phyloP scores from a whole-genome alignment of 2,113 vertebrate genomes.

The Plectropomus leopardus region DNA sequence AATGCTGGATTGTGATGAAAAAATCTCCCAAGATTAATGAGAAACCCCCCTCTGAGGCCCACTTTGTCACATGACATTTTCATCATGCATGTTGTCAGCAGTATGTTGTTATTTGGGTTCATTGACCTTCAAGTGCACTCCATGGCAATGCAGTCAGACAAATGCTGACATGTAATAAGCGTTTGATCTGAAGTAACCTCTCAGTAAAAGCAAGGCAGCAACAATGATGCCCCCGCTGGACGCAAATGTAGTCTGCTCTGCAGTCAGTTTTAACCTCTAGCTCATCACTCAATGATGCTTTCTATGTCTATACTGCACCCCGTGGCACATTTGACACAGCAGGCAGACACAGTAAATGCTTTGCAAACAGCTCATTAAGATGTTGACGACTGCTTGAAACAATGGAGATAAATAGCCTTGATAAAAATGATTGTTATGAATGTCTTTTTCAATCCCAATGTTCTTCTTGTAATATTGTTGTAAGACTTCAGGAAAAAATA shows the following conservation, averaged over 20 bases:
- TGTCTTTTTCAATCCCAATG: background rate
- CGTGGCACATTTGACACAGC: constrained; percentile 37
- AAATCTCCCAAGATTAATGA: constrained; percentile 11
- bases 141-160: constrained; percentile 21
- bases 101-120: constrained; percentile 46
- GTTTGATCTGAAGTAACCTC: constrained; percentile 76
- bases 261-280: constrained; percentile 36
- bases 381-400: constrained; percentile 42
- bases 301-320: constrained; percentile 28
- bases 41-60: background rate
- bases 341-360: constrained; percentile 26
- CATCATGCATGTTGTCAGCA: constrained; percentile 35
- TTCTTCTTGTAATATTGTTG: constrained; percentile 1
- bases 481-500: background rate
- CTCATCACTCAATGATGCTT: constrained; percentile 36
- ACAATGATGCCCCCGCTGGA: constrained; percentile 47
- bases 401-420: constrained; percentile 30
- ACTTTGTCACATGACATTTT: constrained; percentile 39
- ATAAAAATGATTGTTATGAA: constrained; percentile 38
- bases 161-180: constrained; percentile 65
- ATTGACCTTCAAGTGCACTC: constrained; percentile 48
- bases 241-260: constrained; percentile 11
- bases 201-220: constrained; percentile 46
- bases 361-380: constrained; percentile 31
- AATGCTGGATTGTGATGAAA: background rate